phyloP scores from a whole-genome alignment of 2,888 invertebrate genomes.

The Poecilus cupreus region DNA sequence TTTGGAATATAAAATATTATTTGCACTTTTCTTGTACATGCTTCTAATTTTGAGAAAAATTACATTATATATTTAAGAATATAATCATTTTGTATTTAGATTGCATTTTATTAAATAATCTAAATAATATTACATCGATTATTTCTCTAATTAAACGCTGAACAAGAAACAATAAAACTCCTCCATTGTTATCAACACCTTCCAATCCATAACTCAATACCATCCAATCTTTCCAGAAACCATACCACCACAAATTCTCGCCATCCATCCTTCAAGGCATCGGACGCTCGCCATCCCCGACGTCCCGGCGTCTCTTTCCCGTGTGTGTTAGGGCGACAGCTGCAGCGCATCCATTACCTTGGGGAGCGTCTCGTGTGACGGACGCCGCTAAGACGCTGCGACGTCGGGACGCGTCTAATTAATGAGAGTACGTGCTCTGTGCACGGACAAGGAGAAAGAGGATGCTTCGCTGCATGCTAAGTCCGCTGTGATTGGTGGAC shows the following conservation, averaged over 20 bases:
- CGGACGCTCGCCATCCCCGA: background rate
- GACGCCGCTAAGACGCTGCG: conserved; percentile 37
- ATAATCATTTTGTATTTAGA: too few species aligned
- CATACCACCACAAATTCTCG: background rate
- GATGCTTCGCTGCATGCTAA: conserved; percentile 10
- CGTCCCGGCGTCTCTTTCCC: background rate
- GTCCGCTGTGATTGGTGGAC: conserved; percentile 43
- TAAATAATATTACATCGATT: background rate
- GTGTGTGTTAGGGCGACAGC: conserved; percentile 28
- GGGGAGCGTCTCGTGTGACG: conserved; percentile 51
- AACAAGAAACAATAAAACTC: background rate
- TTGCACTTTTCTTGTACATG: too few species aligned
- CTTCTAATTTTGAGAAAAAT: too few species aligned
- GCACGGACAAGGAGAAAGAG: background rate
- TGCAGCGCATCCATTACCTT: conserved; percentile 46
- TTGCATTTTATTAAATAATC: too few species aligned
- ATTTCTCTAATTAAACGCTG: conserved; percentile 7
- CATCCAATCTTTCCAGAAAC: background rate
- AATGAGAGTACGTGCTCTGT: conserved; percentile 21
- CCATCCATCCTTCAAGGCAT: background rate
- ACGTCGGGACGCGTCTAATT: conserved; percentile 26
- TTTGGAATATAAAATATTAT: too few species aligned
- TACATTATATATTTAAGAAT: too few species aligned
- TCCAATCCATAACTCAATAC: conserved; percentile 25
- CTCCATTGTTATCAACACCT: conserved; percentile 30